Evolutionary conservation across 1,140 invertebrate species (phyloP), one percentile per base, ranked within the genome.

Genomic region (Magallana angulata): DNA sequence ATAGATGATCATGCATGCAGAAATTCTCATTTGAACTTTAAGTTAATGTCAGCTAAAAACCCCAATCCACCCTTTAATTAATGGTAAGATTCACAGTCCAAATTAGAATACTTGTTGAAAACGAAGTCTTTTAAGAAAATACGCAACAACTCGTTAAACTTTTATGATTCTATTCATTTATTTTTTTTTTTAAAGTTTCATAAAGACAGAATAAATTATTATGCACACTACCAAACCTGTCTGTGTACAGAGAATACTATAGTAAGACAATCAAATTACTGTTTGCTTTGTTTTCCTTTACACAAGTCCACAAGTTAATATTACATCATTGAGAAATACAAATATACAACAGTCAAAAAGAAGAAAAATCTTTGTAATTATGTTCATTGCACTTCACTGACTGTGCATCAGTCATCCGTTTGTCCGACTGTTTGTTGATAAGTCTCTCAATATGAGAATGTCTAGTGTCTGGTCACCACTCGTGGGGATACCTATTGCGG

Each of bases 371-470:
- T 48, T 48, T 48, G 36, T 48, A 48, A 48, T 48, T 5, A 30
- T 76, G 36, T 36, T 76, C 68, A 76, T 76, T 76, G 68, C 68
- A 76, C 68, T 76, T 76, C 18, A 76, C 16, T 30, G 24, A 30
- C 68, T 36, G 68, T 76, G 68, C 68, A 30, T 30, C 68, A 76
- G 9, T 76, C 60, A 12, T 48, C 36, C 2, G 36, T 48, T 48
- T 48, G 36, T 12, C 68, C 4, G 18, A 30, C 68, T 76, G 68
- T 76, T 71, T 48, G 3, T 48, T 48, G 36, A 48, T 12, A 12
- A 62, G 60, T 76, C 68, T 76, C 68, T 76, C 68, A 76, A 76
- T 76, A 76, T 48, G 68, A 76, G 68, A 76, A 76, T 11, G 3
- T 18, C 24, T 30, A 76, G 24, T 9, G 11, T 30, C 68, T 76